Evolutionary conservation across 2,797 vertebrate genomes (phyloP).

Genomic region (Enteromius afrohamiltoni): DNA sequence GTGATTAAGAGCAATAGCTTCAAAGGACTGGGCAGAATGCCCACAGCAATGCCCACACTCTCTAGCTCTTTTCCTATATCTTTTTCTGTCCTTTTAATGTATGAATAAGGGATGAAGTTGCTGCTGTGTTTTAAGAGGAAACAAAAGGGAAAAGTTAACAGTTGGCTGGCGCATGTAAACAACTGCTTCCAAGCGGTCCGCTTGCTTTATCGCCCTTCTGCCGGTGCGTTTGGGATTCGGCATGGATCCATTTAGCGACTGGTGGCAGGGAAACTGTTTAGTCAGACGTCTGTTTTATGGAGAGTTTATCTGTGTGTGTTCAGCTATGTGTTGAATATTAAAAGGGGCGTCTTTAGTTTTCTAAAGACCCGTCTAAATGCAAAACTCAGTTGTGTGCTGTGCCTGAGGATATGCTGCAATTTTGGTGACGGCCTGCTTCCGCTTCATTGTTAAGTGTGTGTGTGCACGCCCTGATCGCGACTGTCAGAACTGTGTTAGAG

Average conservation of each 20-base stretch:
- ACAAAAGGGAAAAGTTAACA: constrained; percentile 40
- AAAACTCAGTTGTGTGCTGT: background rate
- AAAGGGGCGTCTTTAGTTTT: constrained; percentile 23
- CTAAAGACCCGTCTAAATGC: background rate
- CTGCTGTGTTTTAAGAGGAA: constrained; percentile 35
- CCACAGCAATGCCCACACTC: constrained; percentile 21
- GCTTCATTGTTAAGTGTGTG: background rate
- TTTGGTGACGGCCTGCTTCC: background rate
- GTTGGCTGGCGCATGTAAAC: constrained; percentile 25
- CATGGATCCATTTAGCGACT: constrained; percentile 34
- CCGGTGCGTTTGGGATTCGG: constrained; percentile 11
- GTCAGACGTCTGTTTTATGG: constrained; percentile 37
- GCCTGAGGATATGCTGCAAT: constrained; percentile 20
- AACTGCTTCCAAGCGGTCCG: constrained; percentile 28
- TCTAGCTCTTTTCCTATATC: background rate
- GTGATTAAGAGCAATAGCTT: constrained; percentile 38
- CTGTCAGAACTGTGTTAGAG: constrained; percentile 13
- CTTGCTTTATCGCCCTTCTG: constrained; percentile 39
- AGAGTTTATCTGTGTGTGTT: constrained; percentile 26
- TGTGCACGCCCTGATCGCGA: background rate
- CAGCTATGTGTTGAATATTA: constrained; percentile 11
- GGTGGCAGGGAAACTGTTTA: constrained; percentile 19
- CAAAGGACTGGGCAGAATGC: constrained; percentile 17
- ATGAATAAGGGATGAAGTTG: constrained; percentile 24
- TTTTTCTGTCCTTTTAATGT: background rate